Evolutionary conservation across 2,113 vertebrate genomes (phyloP).

Genomic region (Meriones unguiculatus): DNA sequence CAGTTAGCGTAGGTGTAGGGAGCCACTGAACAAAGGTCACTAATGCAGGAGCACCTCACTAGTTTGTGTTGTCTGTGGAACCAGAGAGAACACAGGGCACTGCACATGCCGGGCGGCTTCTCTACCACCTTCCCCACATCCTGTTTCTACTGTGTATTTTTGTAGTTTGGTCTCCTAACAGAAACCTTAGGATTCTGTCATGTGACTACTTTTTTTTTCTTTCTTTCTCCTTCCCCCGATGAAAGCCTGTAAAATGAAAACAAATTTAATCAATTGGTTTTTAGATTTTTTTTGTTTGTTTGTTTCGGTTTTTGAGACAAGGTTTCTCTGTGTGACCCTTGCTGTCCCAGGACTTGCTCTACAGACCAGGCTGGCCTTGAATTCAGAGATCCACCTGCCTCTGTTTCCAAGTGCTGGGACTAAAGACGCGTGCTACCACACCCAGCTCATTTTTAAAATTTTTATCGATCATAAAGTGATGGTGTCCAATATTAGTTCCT

Average conservation of each 20-base stretch:
- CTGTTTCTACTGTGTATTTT: neutral
- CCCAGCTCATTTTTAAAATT: neutral
- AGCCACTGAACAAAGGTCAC: neutral
- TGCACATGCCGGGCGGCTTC: too few species aligned
- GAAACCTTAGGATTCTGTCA: neutral
- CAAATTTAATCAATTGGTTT: neutral
- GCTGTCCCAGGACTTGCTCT: neutral
- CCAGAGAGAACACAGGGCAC: neutral
- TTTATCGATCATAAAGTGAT: neutral
- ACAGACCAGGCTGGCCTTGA: neutral
- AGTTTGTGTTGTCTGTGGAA: neutral
- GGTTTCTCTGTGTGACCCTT: too few species aligned
- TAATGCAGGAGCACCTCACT: neutral
- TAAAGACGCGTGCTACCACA: neutral
- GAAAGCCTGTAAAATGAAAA: neutral
- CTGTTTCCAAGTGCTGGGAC: neutral
- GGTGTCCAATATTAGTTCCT: too few species aligned
- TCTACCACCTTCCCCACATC: too few species aligned
- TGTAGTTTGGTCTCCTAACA: neutral
- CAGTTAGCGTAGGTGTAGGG: neutral
- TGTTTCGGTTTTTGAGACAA: too few species aligned
- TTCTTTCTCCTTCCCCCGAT: too few species aligned
- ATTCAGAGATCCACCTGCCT: neutral
- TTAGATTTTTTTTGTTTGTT: neutral
- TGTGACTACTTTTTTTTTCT: neutral